phyloP scores from a whole-genome alignment of 2,113 vertebrate species.

The Carettochelys insculpta region DNA sequence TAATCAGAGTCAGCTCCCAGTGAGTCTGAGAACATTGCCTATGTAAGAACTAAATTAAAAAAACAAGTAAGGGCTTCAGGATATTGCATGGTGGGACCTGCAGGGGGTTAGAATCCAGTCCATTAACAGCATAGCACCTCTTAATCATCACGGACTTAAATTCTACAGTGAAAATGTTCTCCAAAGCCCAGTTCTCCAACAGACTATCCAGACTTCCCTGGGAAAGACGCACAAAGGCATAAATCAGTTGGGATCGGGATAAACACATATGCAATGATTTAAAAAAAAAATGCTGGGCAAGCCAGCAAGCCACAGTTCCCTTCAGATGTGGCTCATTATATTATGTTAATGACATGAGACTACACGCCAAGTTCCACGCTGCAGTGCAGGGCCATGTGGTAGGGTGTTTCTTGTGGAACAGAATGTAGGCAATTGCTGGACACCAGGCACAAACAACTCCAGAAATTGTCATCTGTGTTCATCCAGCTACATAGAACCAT shows the following conservation, averaged over 20 bases:
- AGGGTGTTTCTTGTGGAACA: neutral
- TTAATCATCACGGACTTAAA: neutral
- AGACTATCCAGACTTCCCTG: neutral
- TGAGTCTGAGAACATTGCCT: fast-evolving
- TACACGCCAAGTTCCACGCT: neutral
- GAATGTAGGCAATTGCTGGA: neutral
- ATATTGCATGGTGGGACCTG: neutral
- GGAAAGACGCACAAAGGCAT: neutral
- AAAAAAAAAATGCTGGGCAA: too few relatives aligned
- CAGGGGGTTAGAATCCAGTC: too few relatives aligned
- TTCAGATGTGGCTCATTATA: neutral
- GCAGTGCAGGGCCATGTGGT: fast-evolving
- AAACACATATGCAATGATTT: neutral
- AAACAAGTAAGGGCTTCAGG: neutral
- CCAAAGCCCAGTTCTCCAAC: neutral
- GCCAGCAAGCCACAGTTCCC: neutral
- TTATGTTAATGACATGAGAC: neutral
- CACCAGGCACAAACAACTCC: neutral
- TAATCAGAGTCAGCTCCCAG: neutral
- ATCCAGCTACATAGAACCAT: neutral
- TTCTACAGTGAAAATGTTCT: neutral
- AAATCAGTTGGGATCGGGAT: neutral
- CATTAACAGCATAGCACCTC: neutral
- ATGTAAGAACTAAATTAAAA: neutral
- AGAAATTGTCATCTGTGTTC: neutral